Percentiles rank a stretch among this genome's conserved stretches.
Conservation (phyloP, 30 jellyfish, hydroid and myxozoan species). For the Morbakka virulenta region DNA sequence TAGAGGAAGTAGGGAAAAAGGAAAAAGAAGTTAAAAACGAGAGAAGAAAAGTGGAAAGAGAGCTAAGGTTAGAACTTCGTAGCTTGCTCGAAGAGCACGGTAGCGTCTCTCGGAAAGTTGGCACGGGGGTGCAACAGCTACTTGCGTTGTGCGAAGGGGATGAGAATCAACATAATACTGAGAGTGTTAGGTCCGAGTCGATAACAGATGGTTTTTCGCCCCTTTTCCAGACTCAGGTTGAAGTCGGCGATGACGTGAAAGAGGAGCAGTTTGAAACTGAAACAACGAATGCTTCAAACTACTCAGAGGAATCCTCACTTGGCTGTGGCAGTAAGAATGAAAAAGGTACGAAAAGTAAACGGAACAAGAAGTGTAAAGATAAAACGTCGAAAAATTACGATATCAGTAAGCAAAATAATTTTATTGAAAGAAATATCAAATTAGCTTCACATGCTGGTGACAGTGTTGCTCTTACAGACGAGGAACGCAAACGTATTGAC, state of each 20-base stretch:
- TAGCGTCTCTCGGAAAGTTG: not conserved
- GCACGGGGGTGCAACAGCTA: not conserved
- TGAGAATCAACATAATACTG: not conserved
- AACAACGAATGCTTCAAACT: no score
- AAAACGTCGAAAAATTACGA: not conserved
- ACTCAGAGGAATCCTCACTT: no score
- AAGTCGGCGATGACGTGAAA: not conserved
- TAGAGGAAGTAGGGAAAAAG: not conserved
- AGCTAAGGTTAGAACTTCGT: not conserved
- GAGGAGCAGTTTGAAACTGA: not conserved
- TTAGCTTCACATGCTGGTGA: conserved; percentile 57
- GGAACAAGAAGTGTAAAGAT: not conserved
- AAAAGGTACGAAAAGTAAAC: not conserved
- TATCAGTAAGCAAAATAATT: conserved; percentile 6
- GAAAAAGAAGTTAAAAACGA: not conserved
- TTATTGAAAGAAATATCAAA: conserved; percentile 30
- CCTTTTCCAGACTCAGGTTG: not conserved
- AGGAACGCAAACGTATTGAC: conserved; percentile 33
- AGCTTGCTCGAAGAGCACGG: not conserved
- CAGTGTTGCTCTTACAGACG: conserved; percentile 38
- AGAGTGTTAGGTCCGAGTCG: not conserved
- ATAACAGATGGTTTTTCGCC: not conserved
- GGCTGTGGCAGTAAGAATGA: not conserved
- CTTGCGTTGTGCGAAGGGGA: not conserved
- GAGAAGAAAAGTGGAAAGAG: not conserved